phyloP scores from a whole-genome alignment of 2,113 vertebrate genomes.

The Daboia siamensis region DNA sequence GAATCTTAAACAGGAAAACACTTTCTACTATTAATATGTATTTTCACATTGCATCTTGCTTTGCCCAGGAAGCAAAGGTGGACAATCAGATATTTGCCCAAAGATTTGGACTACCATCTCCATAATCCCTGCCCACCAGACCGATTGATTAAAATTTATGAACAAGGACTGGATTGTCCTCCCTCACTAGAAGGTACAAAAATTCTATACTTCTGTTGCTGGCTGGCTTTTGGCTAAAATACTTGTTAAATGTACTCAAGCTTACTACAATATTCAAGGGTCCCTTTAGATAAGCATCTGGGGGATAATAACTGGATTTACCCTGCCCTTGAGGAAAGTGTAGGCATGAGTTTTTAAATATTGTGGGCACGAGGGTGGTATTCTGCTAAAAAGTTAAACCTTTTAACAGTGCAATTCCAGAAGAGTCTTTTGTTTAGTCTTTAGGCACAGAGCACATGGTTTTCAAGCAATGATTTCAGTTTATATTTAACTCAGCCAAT shows the following conservation, averaged over 20 bases:
- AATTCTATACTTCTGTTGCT: neutral
- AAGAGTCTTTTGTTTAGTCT: neutral
- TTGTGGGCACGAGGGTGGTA: no score
- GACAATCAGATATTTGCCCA: neutral
- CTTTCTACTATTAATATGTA: neutral
- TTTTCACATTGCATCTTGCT: neutral
- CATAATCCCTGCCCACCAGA: neutral
- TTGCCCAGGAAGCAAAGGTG: neutral
- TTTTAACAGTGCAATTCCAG: neutral
- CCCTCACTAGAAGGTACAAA: neutral
- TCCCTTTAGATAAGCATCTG: neutral
- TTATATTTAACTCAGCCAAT: neutral
- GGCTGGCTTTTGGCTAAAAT: neutral
- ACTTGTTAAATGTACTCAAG: neutral
- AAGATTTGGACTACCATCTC: neutral
- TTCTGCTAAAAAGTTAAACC: neutral
- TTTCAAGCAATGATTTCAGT: neutral
- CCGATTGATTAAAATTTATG: neutral
- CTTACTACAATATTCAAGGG: neutral
- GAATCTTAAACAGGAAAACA: neutral
- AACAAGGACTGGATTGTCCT: neutral
- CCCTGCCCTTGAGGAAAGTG: neutral
- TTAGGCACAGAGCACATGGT: neutral
- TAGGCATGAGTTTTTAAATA: neutral
- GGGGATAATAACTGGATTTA: neutral